Evolutionary conservation across 35 echinoderm and acorn worm species (phyloP).

Genomic region (Acanthaster planci): DNA sequence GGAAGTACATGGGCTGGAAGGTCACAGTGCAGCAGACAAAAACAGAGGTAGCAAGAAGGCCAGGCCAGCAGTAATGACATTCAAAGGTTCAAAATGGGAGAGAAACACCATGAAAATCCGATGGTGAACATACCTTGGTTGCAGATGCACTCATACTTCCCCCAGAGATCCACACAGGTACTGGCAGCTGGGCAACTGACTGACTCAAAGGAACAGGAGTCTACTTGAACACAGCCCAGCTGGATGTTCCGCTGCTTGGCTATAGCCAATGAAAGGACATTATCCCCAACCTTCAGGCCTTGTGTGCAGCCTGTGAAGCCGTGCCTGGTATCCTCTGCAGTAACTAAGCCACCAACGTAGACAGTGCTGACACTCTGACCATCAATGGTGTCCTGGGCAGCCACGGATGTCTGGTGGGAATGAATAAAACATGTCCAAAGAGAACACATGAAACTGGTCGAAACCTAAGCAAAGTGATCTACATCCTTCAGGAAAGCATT

Average conservation of each 20-base stretch:
- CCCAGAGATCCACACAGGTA: constrained; percentile 70
- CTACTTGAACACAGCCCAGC: constrained; percentile 43
- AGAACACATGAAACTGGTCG: no score
- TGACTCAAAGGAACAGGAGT: constrained; percentile 38
- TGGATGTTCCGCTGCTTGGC: constrained; percentile 44
- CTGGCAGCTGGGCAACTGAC: constrained; percentile 60
- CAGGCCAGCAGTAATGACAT: not conserved
- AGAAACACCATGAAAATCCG: no score
- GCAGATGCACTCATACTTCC: constrained; percentile 67
- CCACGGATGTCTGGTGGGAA: constrained; percentile 44
- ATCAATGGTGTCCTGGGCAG: constrained; percentile 43
- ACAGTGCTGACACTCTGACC: constrained; percentile 41
- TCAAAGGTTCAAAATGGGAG: no score
- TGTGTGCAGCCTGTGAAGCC: constrained; percentile 40
- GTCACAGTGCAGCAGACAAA: no score
- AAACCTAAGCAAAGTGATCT: no score
- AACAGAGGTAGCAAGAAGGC: no score
- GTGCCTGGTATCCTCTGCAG: not conserved
- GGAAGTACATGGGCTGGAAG: no score
- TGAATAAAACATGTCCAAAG: no score
- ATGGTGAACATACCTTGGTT: constrained; percentile 58
- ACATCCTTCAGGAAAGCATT: no score
- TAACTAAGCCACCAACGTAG: constrained; percentile 44
- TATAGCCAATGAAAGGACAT: constrained; percentile 36
- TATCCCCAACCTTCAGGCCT: constrained; percentile 71